phyloP scores from a whole-genome alignment of 2,888 invertebrate species.

The Pyrgus malvae region DNA sequence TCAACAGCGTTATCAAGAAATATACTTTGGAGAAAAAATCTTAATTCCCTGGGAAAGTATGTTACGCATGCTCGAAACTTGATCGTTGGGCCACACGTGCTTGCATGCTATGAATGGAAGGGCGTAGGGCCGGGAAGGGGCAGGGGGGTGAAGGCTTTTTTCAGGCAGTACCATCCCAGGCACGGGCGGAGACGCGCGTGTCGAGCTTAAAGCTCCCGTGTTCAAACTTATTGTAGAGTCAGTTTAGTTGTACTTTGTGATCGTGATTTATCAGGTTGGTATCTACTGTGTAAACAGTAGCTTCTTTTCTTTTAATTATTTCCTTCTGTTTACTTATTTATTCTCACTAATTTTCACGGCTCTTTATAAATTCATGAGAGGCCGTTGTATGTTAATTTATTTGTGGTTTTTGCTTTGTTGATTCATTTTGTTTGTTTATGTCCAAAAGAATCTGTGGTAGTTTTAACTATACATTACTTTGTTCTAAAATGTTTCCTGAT shows the following conservation, averaged over 20 bases:
- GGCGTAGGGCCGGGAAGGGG: constrained; percentile 54
- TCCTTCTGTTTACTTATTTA: not conserved
- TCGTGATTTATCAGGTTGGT: constrained; percentile 36
- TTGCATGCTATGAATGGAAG: constrained; percentile 45
- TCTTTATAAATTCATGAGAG: constrained; percentile 3
- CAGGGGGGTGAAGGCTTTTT: constrained; percentile 70
- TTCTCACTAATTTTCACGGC: not conserved
- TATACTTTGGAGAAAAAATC: constrained; percentile 17
- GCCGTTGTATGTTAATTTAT: not conserved
- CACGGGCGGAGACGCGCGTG: constrained; percentile 60
- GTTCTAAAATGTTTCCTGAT: too few species aligned
- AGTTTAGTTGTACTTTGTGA: constrained; percentile 29
- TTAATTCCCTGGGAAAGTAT: constrained; percentile 62
- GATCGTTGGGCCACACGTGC: constrained; percentile 73
- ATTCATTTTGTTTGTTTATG: constrained; percentile 25
- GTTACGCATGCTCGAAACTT: constrained; percentile 66
- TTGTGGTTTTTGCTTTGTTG: not conserved
- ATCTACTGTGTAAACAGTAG: not conserved
- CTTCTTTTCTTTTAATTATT: not conserved
- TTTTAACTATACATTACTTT: too few species aligned
- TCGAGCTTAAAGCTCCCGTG: constrained; percentile 36
- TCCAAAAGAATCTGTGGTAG: not conserved
- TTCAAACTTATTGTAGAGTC: constrained; percentile 17
- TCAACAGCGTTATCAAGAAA: constrained; percentile 22
- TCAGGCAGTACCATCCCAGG: constrained; percentile 70